These are phyloP conservation scores for Jordanella pulchra DNA, from an alignment of 2,797 vertebrate genomes.

Conservation along the genomic window DNA sequence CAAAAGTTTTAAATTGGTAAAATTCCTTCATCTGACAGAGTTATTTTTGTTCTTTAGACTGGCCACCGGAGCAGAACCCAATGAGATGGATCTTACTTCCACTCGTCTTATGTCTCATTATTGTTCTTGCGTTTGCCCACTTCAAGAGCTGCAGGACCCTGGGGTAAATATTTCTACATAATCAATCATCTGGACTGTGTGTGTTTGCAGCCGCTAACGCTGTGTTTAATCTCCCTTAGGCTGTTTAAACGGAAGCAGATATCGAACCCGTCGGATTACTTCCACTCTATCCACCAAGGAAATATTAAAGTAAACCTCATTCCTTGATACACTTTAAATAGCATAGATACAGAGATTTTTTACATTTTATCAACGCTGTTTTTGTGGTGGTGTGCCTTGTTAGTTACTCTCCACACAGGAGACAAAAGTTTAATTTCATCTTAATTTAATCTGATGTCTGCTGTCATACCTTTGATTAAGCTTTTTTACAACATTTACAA, in stretches of 20 bases:
- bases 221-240: conserved; percentile 41
- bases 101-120: conserved; percentile 3
- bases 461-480: neutral
- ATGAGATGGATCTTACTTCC: neutral
- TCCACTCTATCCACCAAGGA: conserved; percentile 66
- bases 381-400: neutral
- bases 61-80: neutral
- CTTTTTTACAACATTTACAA: too few relatives aligned
- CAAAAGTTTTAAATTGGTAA: neutral
- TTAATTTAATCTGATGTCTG: neutral
- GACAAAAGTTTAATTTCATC: neutral
- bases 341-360: neutral
- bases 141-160: conserved; percentile 13
- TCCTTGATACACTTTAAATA: neutral
- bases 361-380: neutral
- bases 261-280: conserved; percentile 77
- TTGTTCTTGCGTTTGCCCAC: conserved; percentile 13
- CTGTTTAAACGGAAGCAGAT: conserved; percentile 41
- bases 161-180: conserved; percentile 38
- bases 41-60: conserved; percentile 24
- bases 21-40: neutral
- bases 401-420: neutral
- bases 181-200: neutral
- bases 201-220: neutral
- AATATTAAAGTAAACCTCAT: conserved; percentile 70